phyloP scores from a whole-genome alignment of 2,113 vertebrate species.

The Mionectes macconnelli region DNA sequence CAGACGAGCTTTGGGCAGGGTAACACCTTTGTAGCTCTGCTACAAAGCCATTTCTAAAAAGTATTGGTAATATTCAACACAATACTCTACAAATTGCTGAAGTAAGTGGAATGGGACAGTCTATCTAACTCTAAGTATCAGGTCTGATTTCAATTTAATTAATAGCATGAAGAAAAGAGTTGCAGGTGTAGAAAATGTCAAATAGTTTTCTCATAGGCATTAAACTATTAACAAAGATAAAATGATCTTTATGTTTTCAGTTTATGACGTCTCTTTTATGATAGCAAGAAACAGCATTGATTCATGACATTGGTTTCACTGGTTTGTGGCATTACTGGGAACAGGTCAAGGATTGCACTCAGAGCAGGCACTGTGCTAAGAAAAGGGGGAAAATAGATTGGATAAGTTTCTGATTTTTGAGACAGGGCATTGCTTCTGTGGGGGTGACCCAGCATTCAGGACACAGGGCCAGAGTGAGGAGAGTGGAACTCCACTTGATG shows the following conservation, averaged over 20 bases:
- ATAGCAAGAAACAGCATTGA: conserved; percentile 62
- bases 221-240: conserved; percentile 82
- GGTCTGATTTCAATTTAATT: conserved; percentile 43
- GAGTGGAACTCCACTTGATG: not conserved
- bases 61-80: not conserved
- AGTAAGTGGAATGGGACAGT: not conserved
- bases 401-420: not conserved
- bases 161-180: conserved; percentile 74
- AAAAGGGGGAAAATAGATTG: not conserved
- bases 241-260: conserved; percentile 74
- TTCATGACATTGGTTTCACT: conserved; percentile 68
- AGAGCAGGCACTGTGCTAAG: not conserved
- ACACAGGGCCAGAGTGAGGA: not conserved
- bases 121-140: not conserved
- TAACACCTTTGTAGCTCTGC: too few relatives aligned
- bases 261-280: conserved; percentile 73
- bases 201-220: conserved; percentile 75
- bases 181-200: conserved; percentile 78
- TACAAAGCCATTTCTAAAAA: not conserved
- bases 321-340: conserved; percentile 67
- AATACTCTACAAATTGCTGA: not conserved
- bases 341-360: conserved; percentile 24
- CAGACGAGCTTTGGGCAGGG: not conserved
- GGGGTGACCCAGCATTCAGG: not conserved
- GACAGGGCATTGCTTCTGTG: not conserved